A percentile compares a stretch with the other conserved stretches of the same genome.
Evolutionary conservation across 2,113 vertebrate genomes (phyloP).

Genomic region (Lampris incognitus): DNA sequence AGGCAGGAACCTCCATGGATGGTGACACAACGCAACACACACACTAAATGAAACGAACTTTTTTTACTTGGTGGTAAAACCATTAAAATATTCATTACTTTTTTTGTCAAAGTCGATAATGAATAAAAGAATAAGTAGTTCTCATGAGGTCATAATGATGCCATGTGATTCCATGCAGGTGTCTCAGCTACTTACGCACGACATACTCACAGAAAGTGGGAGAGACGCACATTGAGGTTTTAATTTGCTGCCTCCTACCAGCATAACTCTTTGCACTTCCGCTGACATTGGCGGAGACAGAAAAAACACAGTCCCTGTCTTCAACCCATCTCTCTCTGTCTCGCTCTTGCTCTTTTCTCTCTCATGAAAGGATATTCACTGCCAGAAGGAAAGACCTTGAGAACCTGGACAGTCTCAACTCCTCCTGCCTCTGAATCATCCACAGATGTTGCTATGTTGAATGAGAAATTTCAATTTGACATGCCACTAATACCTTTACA

Average conservation of each 20-base stretch:
- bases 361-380: not conserved
- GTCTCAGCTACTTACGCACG: too few species aligned
- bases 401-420: constrained; percentile 14
- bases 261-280: not conserved
- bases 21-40: not conserved
- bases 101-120: too few species aligned
- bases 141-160: too few species aligned
- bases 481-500: constrained; percentile 17
- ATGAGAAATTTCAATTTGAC: constrained; percentile 1
- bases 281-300: constrained; percentile 4
- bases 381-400: constrained; percentile 49
- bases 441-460: not conserved
- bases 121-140: too few species aligned
- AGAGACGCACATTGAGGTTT: not conserved
- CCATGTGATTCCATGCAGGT: too few species aligned
- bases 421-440: constrained; percentile 37
- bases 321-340: not conserved
- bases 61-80: too few species aligned
- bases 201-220: too few species aligned
- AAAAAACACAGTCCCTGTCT: not conserved
- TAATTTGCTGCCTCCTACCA: not conserved
- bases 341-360: not conserved
- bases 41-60: not conserved
- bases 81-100: too few species aligned
- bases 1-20: not conserved